phyloP scores from a whole-genome alignment of 2,113 vertebrate genomes.

The Tyrannus savana region DNA sequence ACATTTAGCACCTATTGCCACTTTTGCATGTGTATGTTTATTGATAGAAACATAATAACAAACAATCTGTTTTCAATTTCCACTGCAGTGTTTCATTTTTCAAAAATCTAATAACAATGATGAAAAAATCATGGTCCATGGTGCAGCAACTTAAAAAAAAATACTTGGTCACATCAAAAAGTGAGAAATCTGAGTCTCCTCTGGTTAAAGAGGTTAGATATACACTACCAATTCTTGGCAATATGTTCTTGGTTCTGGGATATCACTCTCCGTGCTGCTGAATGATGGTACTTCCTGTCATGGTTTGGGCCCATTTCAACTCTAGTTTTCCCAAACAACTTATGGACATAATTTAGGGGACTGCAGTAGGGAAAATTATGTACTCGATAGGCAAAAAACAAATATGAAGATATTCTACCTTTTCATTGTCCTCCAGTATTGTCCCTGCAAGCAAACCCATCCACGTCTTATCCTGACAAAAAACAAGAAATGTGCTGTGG shows the following conservation, averaged over 20 bases:
- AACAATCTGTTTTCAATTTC: not conserved
- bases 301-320: not conserved
- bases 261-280: not conserved
- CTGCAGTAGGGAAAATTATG: not conserved
- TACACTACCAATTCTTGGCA: not conserved
- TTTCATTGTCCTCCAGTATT: not conserved
- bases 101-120: not conserved
- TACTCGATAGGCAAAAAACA: not conserved
- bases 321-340: not conserved
- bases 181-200: not conserved
- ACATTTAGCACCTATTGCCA: not conserved
- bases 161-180: not conserved
- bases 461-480: not conserved
- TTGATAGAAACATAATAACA: not conserved
- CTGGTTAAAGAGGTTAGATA: not conserved
- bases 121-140: not conserved
- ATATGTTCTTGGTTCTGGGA: not conserved
- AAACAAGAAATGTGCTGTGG: not conserved
- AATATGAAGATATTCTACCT: not conserved
- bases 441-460: not conserved
- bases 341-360: not conserved
- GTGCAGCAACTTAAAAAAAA: not conserved
- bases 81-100: not conserved
- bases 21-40: not conserved
- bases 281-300: not conserved